phyloP scores from a whole-genome alignment of 1,140 invertebrate genomes.

The Drosophila repletoides region DNA sequence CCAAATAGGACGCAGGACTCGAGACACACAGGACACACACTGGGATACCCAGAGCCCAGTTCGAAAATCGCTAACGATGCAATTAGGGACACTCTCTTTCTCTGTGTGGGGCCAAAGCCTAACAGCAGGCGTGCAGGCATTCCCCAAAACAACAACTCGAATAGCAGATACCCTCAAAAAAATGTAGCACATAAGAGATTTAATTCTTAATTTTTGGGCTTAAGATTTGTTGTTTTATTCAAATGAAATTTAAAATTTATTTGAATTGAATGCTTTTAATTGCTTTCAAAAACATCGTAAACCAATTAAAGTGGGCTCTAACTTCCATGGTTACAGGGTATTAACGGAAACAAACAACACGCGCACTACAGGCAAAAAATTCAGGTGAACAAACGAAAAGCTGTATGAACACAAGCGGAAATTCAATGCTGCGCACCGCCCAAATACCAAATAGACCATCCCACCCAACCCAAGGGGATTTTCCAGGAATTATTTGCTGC shows the following conservation, averaged over 20 bases:
- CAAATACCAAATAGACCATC: too few relatives aligned
- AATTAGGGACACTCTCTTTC: constrained; percentile 47
- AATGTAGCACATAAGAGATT: too few relatives aligned
- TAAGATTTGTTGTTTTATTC: too few relatives aligned
- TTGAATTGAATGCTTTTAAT: too few relatives aligned
- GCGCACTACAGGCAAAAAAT: background rate
- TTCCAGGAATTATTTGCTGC: too few relatives aligned
- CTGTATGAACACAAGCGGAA: constrained; percentile 45
- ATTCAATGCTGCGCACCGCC: constrained; percentile 21
- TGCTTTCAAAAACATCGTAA: background rate
- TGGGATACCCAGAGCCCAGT: constrained; percentile 7
- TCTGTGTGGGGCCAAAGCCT: constrained; percentile 1
- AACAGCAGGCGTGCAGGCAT: constrained; percentile 13
- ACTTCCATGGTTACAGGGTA: constrained; percentile 2
- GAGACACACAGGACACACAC: background rate
- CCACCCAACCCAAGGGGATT: too few relatives aligned
- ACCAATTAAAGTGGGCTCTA: background rate
- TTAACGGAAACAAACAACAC: background rate
- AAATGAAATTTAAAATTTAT: too few relatives aligned
- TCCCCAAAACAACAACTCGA: background rate
- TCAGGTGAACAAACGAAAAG: constrained; percentile 10
- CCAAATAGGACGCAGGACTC: background rate
- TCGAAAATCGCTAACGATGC: constrained; percentile 69
- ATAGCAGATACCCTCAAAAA: background rate
- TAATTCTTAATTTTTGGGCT: too few relatives aligned